A percentile compares a stretch with the other conserved stretches of the same genome.
Conservation (phyloP, 2,888 invertebrate genomes). For the Tolmerus cingulatus region DNA sequence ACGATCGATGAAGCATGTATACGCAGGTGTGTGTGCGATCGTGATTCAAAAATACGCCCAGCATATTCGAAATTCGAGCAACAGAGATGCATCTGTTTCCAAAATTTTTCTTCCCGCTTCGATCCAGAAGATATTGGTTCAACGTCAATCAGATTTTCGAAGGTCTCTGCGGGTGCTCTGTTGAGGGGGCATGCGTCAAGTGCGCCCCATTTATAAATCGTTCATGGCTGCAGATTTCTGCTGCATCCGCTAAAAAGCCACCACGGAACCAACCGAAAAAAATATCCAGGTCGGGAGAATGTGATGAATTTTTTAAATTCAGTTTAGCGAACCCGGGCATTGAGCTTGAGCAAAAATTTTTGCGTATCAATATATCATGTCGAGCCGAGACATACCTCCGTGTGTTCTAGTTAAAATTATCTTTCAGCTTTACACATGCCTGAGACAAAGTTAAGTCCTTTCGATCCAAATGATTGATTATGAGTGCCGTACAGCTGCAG, state of each 20-base stretch:
- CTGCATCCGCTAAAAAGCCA: neutral
- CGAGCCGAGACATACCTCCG: neutral
- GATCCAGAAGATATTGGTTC: neutral
- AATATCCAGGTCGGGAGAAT: neutral
- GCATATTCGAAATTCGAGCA: neutral
- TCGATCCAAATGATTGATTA: neutral
- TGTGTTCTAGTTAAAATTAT: neutral
- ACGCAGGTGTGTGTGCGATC: neutral
- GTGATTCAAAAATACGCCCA: conserved; percentile 2
- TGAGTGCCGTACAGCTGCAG: neutral
- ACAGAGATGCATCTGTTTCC: conserved; percentile 14
- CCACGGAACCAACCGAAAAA: neutral
- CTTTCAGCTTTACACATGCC: neutral
- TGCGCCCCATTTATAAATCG: neutral
- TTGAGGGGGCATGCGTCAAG: neutral
- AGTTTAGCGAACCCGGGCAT: neutral
- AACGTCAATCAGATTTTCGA: conserved; percentile 10
- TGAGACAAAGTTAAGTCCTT: neutral
- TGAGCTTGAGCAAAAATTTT: neutral
- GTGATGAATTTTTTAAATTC: neutral
- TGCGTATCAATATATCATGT: neutral
- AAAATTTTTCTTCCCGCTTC: neutral
- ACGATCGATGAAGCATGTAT: neutral
- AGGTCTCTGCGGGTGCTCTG: neutral
- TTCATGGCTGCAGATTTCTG: neutral